These are phyloP conservation scores for Sycophila sp. DNA, from an alignment of 1,140 invertebrate species.

Conservation along the genomic window DNA sequence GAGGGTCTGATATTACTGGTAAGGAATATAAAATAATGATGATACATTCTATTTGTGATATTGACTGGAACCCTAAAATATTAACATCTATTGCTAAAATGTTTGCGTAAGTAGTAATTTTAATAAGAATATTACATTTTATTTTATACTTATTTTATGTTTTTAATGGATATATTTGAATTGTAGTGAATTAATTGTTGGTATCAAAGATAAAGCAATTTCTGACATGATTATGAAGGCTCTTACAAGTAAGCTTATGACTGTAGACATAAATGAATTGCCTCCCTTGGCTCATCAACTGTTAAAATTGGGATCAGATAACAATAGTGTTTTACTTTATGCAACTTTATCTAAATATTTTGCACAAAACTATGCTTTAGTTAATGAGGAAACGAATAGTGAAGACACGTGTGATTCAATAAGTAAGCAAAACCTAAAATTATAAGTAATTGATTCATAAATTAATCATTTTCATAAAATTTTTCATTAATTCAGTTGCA, in stretches of 20 bases:
- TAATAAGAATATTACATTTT: neutral
- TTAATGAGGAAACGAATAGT: conserved; percentile 1
- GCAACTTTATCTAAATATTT: conserved; percentile 62
- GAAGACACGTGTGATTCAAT: conserved; percentile 46
- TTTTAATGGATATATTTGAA: conserved; percentile 4
- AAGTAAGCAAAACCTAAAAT: conserved; percentile 40
- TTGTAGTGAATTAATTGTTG: conserved; percentile 61
- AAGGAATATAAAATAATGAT: conserved; percentile 63
- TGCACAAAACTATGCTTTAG: conserved; percentile 48
- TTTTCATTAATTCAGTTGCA: conserved; percentile 37
- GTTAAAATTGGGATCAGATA: conserved; percentile 57
- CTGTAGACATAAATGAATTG: conserved; percentile 57
- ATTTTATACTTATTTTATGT: neutral
- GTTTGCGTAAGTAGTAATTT: conserved; percentile 58
- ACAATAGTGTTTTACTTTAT: conserved; percentile 55
- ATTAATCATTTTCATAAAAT: conserved; percentile 38
- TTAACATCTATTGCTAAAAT: conserved; percentile 63
- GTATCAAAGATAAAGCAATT: conserved; percentile 57
- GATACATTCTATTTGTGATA: conserved; percentile 59
- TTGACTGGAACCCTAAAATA: conserved; percentile 55
- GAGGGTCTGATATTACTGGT: conserved; percentile 59
- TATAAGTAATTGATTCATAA: conserved; percentile 17
- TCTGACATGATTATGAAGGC: conserved; percentile 54
- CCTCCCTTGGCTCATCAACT: conserved; percentile 67
- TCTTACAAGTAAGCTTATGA: conserved; percentile 55